Base-by-base conservation (phyloP, 30 jellyfish, hydroid and myxozoan species). In the Rhopilema esculentum region DNA sequence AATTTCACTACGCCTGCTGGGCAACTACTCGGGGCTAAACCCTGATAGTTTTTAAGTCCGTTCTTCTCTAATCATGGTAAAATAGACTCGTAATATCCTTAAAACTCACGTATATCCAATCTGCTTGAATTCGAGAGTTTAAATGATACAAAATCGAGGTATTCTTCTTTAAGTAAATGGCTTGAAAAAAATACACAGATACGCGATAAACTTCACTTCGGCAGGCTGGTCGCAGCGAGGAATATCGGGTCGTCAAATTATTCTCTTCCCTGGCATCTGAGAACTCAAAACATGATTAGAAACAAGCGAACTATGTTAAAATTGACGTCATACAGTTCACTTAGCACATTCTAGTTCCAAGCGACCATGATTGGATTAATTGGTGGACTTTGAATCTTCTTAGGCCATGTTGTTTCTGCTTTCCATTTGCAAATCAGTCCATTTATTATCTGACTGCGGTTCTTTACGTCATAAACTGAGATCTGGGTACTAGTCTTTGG, bases 381-480 rank as follows among this genome's bases (percentile, higher is more conserved):
- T 23, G 33, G 17, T 66, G 77, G 77, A 66, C 77, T 66, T 66
- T 66, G 52, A 28, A 23, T 23, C 77, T 66, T 23, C 27, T 40
- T 40, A 40, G 57, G 57, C 57, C 57, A 40, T 40, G 9, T 40
- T 40, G 57, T 40, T 40, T 40, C 57, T 40, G 6, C 57, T 40
- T 40, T 40, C 57, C 57, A 40, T 40, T 26, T 32, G 50, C 77
- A 23, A 28, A 66, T 66, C 77, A 23, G 30, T 66, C 77, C 77
- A 66, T 40, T 40, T 40, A 12, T 40, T 40, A 40, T 40, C 57
- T 40, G 57, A 12, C 57, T 73, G 84, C 51, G 84, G 84, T 73
- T 73, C 70, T 73, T 27, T 30, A 73, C 84, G 84, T 73, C 84
- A 73, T 73, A 73, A 22, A 29, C 31, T 66, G 69, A 24, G 84